Base-by-base conservation (phyloP, 2,113 vertebrate species). In the Siniperca knerii region DNA sequence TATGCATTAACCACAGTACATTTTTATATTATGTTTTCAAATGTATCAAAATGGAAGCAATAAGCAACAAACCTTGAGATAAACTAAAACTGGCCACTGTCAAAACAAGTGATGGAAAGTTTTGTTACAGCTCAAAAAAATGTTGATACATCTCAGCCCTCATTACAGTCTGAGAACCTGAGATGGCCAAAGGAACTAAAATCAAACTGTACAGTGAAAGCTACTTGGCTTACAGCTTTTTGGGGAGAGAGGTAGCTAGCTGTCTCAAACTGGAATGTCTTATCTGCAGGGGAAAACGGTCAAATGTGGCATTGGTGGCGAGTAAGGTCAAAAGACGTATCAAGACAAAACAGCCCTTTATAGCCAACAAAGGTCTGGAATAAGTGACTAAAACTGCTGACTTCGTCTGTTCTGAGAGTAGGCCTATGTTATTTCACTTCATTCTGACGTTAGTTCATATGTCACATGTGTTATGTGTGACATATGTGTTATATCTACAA, bases 251-350 rank as follows among this genome's bases (percentile, higher is more conserved):
- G 29, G 29, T 29, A 29, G 29, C 29, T 29, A 7, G 20, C 33
- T 35, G 2, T 57, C 12, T 46, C 16, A 46, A 7, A 74, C 25
- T 37, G 52, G 33, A 52, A 50, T 58, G 54, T 13, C 4, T 35
- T 40, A 48, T 74, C 64, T 60, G 52, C 16, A 25, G 52, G 23
- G 33, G n/a, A 20, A 40, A 52, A 62, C 46, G 42, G 78, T 80
- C 55, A 62, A 42, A 29, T 52, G 55, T 4, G 4, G 16, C 15
- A 23, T 15, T 42, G 33, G 64, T 68, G 54, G 52, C 0, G 2
- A 16, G 12, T 44, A 2, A 71, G 23, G 23, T 71, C 67, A 40
- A 71, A 46, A 80, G 57, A 50, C 21, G 33, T 15, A 67, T 3
- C 50, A 50, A 62, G 12, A 55, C 48, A 54, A 42, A 77, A 25